Evolutionary conservation across 1,140 invertebrate species (phyloP).

Genomic region (Dendroctonus valens): DNA sequence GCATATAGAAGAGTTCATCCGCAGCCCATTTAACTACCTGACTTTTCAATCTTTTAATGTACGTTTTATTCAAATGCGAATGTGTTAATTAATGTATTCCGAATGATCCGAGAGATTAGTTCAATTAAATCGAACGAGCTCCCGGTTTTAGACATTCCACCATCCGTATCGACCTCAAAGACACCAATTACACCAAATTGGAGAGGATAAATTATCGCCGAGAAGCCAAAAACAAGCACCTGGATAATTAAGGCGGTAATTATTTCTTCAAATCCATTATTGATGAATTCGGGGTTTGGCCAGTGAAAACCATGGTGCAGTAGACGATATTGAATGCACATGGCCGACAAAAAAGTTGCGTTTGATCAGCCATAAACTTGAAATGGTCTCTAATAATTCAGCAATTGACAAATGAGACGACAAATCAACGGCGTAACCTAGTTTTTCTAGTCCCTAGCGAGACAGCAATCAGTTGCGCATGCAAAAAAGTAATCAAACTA

Average conservation of each 20-base stretch:
- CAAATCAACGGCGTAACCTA: constrained; percentile 7
- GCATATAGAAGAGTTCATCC: not conserved
- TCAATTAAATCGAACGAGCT: constrained; percentile 46
- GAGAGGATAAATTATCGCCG: constrained; percentile 44
- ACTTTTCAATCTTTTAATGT: constrained; percentile 46
- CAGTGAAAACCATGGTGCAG: too few species aligned
- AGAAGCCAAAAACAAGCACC: constrained; percentile 40
- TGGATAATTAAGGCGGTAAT: constrained; percentile 38
- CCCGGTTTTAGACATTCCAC: constrained; percentile 46
- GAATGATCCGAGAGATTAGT: constrained; percentile 45
- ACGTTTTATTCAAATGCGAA: constrained; percentile 47
- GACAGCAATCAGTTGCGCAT: constrained; percentile 12
- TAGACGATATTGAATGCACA: too few species aligned
- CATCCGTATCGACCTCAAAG: constrained; percentile 36
- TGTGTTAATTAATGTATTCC: constrained; percentile 48
- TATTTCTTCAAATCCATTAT: constrained; percentile 28
- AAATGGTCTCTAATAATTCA: too few species aligned
- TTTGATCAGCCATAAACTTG: too few species aligned
- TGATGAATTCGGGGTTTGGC: too few species aligned
- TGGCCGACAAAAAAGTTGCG: too few species aligned
- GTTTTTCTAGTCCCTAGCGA: not conserved
- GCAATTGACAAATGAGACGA: constrained; percentile 9
- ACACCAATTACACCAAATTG: constrained; percentile 47
- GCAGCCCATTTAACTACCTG: constrained; percentile 7
- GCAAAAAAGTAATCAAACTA: constrained; percentile 24